These are phyloP conservation scores for Isaurus tuberculatus DNA, from an alignment of 92 coral and sea anemone species.

Conservation along the genomic window DNA sequence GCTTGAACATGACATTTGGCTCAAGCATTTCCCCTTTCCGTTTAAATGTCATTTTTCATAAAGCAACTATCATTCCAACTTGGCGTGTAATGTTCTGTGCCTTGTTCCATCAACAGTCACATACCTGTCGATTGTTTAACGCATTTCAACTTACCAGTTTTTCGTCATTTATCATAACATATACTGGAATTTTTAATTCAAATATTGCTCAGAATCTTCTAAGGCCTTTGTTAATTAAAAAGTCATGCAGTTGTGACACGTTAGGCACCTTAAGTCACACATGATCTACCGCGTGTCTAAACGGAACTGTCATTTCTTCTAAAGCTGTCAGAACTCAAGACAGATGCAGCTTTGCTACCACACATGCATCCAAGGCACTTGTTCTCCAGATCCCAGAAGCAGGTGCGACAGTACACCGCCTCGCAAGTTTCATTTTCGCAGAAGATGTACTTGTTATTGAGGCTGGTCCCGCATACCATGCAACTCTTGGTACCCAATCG, in stretches of 20 bases:
- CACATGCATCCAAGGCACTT: slow-evolving; percentile 95
- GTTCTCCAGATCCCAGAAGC: slow-evolving; percentile 98
- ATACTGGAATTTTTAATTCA: background rate
- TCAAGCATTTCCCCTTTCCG: no score
- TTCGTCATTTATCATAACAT: no score
- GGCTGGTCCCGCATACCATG: slow-evolving; percentile 86
- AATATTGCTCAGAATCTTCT: background rate
- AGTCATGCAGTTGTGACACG: background rate
- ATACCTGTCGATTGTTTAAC: no score
- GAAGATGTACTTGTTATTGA: slow-evolving; percentile 75
- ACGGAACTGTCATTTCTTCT: slow-evolving; percentile 35
- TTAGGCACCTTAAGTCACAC: background rate
- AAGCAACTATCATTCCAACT: no score
- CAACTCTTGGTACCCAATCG: slow-evolving; percentile 81
- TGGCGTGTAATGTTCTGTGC: no score
- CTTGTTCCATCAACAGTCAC: no score
- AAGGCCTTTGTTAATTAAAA: background rate
- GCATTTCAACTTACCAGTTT: no score
- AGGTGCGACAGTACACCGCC: slow-evolving; percentile 93
- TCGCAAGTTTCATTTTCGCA: slow-evolving; percentile 89
- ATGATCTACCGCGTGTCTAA: background rate
- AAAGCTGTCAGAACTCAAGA: slow-evolving; percentile 46
- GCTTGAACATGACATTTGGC: no score
- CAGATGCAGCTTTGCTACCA: slow-evolving; percentile 81
- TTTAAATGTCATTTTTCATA: no score